phyloP scores from a whole-genome alignment of 1,140 invertebrate genomes.

The Arctopsyche grandis region DNA sequence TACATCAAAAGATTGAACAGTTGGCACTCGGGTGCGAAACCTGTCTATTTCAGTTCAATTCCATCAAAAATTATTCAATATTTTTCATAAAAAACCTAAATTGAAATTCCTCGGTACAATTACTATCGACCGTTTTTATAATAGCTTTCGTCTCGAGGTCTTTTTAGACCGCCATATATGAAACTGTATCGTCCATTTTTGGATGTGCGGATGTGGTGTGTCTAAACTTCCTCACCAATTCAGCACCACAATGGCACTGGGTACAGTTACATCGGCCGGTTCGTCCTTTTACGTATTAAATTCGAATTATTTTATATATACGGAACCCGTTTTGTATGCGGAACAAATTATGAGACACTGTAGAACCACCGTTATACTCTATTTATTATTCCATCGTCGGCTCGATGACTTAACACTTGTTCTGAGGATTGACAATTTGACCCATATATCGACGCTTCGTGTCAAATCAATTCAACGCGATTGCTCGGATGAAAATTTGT shows the following conservation, averaged over 20 bases:
- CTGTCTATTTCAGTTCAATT: no score
- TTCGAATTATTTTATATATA: conserved; percentile 12
- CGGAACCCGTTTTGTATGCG: conserved; percentile 29
- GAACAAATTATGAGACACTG: conserved; percentile 36
- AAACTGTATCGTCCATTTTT: not conserved
- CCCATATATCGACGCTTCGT: not conserved
- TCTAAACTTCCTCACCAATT: conserved; percentile 30
- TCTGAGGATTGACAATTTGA: not conserved
- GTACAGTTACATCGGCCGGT: conserved; percentile 1
- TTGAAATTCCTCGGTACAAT: no score
- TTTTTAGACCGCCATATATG: not conserved
- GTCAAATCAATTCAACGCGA: not conserved
- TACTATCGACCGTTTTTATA: conserved; percentile 9
- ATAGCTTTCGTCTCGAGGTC: not conserved
- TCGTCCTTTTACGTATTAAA: not conserved
- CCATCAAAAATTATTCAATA: no score
- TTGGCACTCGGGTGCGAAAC: not conserved
- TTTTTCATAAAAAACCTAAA: no score
- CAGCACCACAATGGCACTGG: conserved; percentile 11
- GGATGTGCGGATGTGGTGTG: conserved; percentile 30
- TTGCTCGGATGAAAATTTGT: not conserved
- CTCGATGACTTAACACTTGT: conserved; percentile 9
- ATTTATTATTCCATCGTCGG: conserved; percentile 38
- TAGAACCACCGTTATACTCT: conserved; percentile 32
- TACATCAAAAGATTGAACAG: not conserved